Evolutionary conservation across 1,140 invertebrate species (phyloP).

Genomic region (Diabrotica virgifera): DNA sequence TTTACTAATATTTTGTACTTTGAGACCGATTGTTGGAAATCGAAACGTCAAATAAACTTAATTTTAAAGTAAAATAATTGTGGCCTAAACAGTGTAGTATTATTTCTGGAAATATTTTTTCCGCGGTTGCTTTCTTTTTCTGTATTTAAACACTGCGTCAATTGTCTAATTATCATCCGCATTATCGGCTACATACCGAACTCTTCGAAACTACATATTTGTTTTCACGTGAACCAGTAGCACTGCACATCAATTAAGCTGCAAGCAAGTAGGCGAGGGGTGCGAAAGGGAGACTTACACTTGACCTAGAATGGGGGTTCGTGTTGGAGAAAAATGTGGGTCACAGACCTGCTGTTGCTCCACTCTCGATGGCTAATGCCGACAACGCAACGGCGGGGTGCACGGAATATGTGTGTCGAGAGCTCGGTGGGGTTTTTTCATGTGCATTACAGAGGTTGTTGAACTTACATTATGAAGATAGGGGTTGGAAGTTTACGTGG

Average conservation of each 20-base stretch:
- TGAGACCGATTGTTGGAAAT: too few relatives aligned
- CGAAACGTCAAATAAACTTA: too few relatives aligned
- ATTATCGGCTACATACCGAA: too few relatives aligned
- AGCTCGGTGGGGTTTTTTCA: not conserved
- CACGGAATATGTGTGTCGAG: conserved; percentile 11
- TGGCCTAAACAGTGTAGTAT: too few relatives aligned
- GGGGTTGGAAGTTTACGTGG: not conserved
- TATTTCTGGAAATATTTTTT: too few relatives aligned
- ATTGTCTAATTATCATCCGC: too few relatives aligned
- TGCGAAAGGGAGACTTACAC: conserved; percentile 9
- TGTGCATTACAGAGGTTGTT: not conserved
- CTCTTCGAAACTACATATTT: too few relatives aligned
- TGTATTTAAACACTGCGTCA: too few relatives aligned
- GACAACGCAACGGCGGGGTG: conserved; percentile 3
- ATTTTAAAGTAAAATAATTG: too few relatives aligned
- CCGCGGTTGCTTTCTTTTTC: too few relatives aligned
- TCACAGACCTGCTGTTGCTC: conserved; percentile 16
- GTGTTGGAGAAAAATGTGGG: conserved; percentile 15
- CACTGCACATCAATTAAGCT: conserved; percentile 9
- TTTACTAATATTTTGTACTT: too few relatives aligned
- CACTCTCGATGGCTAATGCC: conserved; percentile 4
- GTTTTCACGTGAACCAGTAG: too few relatives aligned
- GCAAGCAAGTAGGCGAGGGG: not conserved
- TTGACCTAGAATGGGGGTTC: conserved; percentile 15
- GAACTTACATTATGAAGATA: not conserved